A percentile compares a stretch with the other conserved stretches of the same genome.
phyloP scores from a whole-genome alignment of 2,797 vertebrate species.

The Eospalax fontanierii region DNA sequence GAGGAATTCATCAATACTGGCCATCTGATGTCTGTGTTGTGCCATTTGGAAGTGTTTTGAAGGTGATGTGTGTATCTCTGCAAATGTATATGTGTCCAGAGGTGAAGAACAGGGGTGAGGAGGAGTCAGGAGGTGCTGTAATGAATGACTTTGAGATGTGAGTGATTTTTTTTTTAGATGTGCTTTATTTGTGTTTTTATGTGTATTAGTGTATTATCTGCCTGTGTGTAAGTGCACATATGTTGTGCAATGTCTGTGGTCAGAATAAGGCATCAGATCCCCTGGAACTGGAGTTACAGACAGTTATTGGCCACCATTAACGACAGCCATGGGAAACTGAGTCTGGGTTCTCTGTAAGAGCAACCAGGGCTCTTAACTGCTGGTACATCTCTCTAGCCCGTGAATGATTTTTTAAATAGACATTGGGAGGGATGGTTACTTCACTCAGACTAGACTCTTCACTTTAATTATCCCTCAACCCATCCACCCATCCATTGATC shows the following conservation, averaged over 20 bases:
- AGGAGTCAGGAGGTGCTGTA: neutral
- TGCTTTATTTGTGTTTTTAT: too few species aligned
- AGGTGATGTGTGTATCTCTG: neutral
- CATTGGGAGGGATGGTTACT: neutral
- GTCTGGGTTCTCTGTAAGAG: too few species aligned
- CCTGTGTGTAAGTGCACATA: too few species aligned
- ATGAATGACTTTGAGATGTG: neutral
- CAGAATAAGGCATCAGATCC: too few species aligned
- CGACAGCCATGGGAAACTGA: too few species aligned
- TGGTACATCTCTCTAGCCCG: too few species aligned
- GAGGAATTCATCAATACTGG: neutral
- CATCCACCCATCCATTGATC: too few species aligned
- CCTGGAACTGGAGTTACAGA: too few species aligned
- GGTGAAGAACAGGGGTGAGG: neutral
- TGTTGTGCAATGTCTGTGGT: too few species aligned
- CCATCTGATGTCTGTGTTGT: neutral
- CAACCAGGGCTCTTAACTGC: too few species aligned
- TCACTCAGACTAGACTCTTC: conserved; percentile 14
- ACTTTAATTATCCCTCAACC: neutral
- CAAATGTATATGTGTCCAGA: neutral
- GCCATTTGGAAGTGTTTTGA: conserved; percentile 20
- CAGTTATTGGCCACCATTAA: too few species aligned
- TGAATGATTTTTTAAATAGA: neutral
- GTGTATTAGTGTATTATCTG: too few species aligned
- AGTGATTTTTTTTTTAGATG: neutral